Conservation (phyloP, 2,888 invertebrate genomes). For the Xestia c-nigrum region DNA sequence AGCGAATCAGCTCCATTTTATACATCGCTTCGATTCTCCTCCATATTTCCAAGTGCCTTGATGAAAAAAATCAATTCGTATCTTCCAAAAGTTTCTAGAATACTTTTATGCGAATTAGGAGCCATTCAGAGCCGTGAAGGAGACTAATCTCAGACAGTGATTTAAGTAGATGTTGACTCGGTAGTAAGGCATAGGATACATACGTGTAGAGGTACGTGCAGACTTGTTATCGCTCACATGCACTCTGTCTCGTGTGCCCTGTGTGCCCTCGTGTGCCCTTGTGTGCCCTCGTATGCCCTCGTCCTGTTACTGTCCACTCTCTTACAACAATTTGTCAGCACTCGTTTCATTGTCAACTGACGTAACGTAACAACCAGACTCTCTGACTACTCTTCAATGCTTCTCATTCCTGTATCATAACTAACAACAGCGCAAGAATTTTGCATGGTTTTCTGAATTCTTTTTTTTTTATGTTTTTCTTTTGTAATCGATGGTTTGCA, state of each 20-base stretch:
- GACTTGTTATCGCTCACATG: slow-evolving; percentile 67
- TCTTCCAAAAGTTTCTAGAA: slow-evolving; percentile 70
- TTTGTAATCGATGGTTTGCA: slow-evolving; percentile 57
- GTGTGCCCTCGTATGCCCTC: slow-evolving; percentile 45
- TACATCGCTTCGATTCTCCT: slow-evolving; percentile 69
- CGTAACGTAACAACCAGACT: slow-evolving; percentile 43
- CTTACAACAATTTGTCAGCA: slow-evolving; percentile 63
- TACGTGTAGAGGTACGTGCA: slow-evolving; percentile 74
- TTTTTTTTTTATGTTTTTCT: slow-evolving; percentile 33
- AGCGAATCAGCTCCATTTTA: slow-evolving; percentile 84
- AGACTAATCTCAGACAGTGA: slow-evolving; percentile 48
- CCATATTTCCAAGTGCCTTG: slow-evolving; percentile 84
- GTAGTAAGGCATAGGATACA: slow-evolving; percentile 45
- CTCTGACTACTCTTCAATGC: slow-evolving; percentile 56
- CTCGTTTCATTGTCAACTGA: slow-evolving; percentile 58
- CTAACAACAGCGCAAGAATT: slow-evolving; percentile 39
- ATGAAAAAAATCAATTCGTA: slow-evolving; percentile 72
- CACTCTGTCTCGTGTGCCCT: slow-evolving; percentile 65
- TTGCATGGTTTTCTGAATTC: slow-evolving; percentile 50
- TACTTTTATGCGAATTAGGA: slow-evolving; percentile 58
- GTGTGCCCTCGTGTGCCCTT: slow-evolving; percentile 59
- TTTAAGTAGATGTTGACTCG: slow-evolving; percentile 43
- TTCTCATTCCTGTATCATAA: slow-evolving; percentile 49
- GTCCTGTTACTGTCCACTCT: slow-evolving; percentile 61
- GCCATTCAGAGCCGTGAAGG: slow-evolving; percentile 51